Base-by-base conservation (phyloP, 2,888 invertebrate species). In the Autographa gamma region DNA sequence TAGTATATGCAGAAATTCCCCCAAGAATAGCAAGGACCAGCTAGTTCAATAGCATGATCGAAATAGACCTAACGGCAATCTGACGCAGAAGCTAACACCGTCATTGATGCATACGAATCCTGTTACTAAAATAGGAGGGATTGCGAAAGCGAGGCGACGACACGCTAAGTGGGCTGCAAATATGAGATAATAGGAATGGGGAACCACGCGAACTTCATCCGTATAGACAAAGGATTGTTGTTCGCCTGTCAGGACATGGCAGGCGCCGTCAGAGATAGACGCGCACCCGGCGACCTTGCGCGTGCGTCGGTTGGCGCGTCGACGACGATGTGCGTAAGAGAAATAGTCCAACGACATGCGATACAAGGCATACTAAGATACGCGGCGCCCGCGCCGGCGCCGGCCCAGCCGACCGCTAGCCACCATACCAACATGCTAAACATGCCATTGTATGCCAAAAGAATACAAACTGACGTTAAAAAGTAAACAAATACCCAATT, bases 201-300 rank as follows among this genome's bases (percentile, higher is more conserved):
- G 80, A 76, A 85, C 43, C 41, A 31, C 7, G 18, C 70, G 68
- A 54, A 69, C 34, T 60, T 86, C 85, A 86, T 86, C 74, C 74
- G 68, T 84, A 79, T 79, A 76, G 77, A 76, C 79, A 85, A 83
- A 92, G 85, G 88, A 88, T 84, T 84, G 80, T 84, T 82, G 86
- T 89, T 91, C 71, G 85, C 79, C 81, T 87, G 89, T 77, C 81
- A 77, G 83, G 77, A 84, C 79, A 86, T 82, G 84, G 69, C 80
- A 83, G 91, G 90, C 91, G 90, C 90, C 91, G 87, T 84, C 74
- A 85, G 78, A 88, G 93, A 94, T 94, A 93, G 88, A 86, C 84
- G 86, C 85, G 93, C 92, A 92, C 93, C 92, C 93, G 88, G 85
- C 90, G 93, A 93, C 94, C 94, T 94, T 94, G 94, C 89, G 90